These are phyloP conservation scores for Nephrotoma guestfalica DNA, from an alignment of 2,888 invertebrate genomes.

Conservation along the genomic window DNA sequence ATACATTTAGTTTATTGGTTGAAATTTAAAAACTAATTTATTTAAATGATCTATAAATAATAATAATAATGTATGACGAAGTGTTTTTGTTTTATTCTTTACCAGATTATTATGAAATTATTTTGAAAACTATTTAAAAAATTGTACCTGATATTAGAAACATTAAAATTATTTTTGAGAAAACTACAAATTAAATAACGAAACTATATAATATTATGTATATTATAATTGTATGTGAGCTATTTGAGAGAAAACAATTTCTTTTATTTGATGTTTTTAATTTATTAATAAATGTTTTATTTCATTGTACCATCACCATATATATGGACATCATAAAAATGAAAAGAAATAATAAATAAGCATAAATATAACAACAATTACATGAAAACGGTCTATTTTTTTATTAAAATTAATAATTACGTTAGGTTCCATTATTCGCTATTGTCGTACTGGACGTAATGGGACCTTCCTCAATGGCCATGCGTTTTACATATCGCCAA, in stretches of 20 bases:
- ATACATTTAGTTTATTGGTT: neutral
- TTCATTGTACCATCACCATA: neutral
- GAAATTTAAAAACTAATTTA: neutral
- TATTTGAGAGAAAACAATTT: neutral
- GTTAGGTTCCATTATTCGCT: too few relatives aligned
- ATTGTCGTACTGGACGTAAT: neutral
- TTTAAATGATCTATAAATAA: neutral
- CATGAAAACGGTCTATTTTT: neutral
- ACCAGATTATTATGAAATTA: neutral
- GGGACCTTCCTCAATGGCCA: neutral
- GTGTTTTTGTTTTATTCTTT: neutral
- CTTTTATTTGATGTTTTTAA: neutral
- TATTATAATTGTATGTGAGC: neutral
- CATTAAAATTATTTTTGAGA: constrained; percentile 10
- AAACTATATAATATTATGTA: neutral
- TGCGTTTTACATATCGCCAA: neutral
- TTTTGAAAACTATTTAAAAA: constrained; percentile 5
- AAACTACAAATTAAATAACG: neutral
- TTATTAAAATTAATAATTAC: too few relatives aligned
- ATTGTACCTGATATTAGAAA: constrained; percentile 18
- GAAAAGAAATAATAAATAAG: neutral
- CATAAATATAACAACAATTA: neutral
- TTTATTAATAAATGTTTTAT: neutral
- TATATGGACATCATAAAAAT: too few relatives aligned
- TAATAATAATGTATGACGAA: neutral